These are phyloP conservation scores for Setipinna tenuifilis DNA, from an alignment of 2,797 vertebrate genomes.

Conservation along the genomic window DNA sequence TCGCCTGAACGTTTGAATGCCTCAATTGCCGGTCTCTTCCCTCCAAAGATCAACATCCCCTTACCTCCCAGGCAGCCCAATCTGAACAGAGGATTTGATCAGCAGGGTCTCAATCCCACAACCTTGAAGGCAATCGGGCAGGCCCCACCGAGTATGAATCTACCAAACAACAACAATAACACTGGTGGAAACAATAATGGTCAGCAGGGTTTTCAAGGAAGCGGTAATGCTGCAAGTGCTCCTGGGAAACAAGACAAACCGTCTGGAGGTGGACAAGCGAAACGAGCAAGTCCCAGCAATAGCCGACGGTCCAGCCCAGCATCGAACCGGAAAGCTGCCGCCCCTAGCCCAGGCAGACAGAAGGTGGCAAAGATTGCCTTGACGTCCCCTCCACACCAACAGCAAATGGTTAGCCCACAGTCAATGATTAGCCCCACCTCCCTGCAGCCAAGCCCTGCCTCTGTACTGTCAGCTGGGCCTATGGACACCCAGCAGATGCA, in stretches of 20 bases:
- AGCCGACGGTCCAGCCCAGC: constrained; percentile 94
- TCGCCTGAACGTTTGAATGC: constrained; percentile 98
- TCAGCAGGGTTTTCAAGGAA: constrained; percentile 75
- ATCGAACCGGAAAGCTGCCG: constrained; percentile 92
- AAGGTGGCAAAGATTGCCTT: constrained; percentile 87
- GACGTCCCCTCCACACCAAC: constrained; percentile 80
- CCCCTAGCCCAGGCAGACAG: constrained; percentile 94
- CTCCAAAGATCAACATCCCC: constrained; percentile 99
- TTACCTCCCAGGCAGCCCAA: constrained; percentile 91
- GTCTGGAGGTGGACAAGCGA: constrained; percentile 79
- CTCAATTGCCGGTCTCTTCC: constrained; percentile 97
- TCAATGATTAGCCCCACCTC: constrained; percentile 82
- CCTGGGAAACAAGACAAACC: constrained; percentile 89
- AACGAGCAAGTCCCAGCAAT: constrained; percentile 93
- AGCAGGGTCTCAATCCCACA: constrained; percentile 98
- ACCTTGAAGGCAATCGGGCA: constrained; percentile 98
- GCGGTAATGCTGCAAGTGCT: constrained; percentile 76
- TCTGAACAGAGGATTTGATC: constrained; percentile 94
- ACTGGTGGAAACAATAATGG: constrained; percentile 72
- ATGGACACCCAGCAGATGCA: constrained; percentile 76
- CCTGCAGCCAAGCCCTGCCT: constrained; percentile 74
- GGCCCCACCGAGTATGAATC: constrained; percentile 85
- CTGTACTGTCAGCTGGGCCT: constrained; percentile 71
- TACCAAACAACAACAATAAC: constrained; percentile 76
- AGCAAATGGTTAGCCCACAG: constrained; percentile 83